These are phyloP conservation scores for Agrotis puta DNA, from an alignment of 2,888 invertebrate genomes.

Conservation along the genomic window DNA sequence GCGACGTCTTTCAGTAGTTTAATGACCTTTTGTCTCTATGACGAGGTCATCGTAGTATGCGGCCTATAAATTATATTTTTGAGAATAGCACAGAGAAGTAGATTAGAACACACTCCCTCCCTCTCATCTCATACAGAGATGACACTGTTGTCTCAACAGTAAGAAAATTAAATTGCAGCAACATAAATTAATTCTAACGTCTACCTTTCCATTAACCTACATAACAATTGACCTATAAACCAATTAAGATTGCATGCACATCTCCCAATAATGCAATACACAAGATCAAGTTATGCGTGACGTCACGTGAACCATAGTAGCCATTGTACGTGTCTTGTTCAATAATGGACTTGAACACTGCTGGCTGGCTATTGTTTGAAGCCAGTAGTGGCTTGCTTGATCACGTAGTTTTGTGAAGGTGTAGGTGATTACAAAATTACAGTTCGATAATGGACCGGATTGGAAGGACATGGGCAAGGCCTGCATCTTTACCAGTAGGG, in stretches of 20 bases:
- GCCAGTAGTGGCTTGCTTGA: background rate
- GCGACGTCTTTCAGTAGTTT: too few species aligned
- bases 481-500: too few species aligned
- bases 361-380: constrained; percentile 23
- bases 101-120: too few species aligned
- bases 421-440: background rate
- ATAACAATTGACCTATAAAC: constrained; percentile 6
- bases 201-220: background rate
- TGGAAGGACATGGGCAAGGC: too few species aligned
- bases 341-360: constrained; percentile 19
- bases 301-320: background rate
- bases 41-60: too few species aligned
- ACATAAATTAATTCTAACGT: background rate
- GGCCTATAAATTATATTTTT: too few species aligned
- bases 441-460: too few species aligned
- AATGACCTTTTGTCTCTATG: too few species aligned
- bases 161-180: too few species aligned
- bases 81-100: too few species aligned
- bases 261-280: constrained; percentile 19
- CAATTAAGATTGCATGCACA: constrained; percentile 19
- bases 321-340: constrained; percentile 20
- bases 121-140: too few species aligned
- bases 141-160: too few species aligned
- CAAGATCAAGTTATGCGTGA: constrained; percentile 15
- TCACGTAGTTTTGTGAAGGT: background rate